Evolutionary conservation across 1,140 invertebrate species (phyloP), one percentile per base, ranked within the genome.

Genomic region (Spodoptera frugiperda): DNA sequence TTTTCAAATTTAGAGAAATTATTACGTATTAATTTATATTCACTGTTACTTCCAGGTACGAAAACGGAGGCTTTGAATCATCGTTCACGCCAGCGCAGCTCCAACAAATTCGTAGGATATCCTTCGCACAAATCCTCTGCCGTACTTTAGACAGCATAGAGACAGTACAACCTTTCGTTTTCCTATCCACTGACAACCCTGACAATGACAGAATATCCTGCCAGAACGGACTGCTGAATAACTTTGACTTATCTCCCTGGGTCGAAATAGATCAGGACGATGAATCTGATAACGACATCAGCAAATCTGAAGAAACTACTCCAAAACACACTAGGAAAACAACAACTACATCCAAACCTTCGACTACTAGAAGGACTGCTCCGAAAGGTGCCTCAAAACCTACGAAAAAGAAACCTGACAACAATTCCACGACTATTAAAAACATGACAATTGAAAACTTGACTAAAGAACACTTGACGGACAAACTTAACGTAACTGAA

Each of bases 1-100:
- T 4, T 15, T 15, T 49, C n/a, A n/a, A n/a, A n/a, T n/a, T n/a
- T n/a, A n/a, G n/a, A n/a, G n/a, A n/a, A n/a, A n/a, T n/a, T n/a
- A n/a, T n/a, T n/a, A n/a, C n/a, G n/a, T n/a, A n/a, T n/a, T n/a
- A n/a, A n/a, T n/a, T n/a, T n/a, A n/a, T n/a, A n/a, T 25, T 25
- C 5, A 25, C 25, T 25, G 1, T 25, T 25, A 25, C 25, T 49
- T 89, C 59, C 82, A 94, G 94, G 94, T 97, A 98, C 85, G 98
- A 98, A 93, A 98, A 98, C 88, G 95, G 96, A 0, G 95, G 95
- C 10, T 95, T 96, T 30, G 95, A 96, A 72, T 97, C 95, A 25
- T 96, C 96, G 0, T 98, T 98, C 81, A 98, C 96, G 0, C 95
- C 95, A 75, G 96, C 96, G n/a, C 99, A 99, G 92, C 89, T 99